phyloP scores from a whole-genome alignment of 2,888 invertebrate species.

The Rosalia funebris region DNA sequence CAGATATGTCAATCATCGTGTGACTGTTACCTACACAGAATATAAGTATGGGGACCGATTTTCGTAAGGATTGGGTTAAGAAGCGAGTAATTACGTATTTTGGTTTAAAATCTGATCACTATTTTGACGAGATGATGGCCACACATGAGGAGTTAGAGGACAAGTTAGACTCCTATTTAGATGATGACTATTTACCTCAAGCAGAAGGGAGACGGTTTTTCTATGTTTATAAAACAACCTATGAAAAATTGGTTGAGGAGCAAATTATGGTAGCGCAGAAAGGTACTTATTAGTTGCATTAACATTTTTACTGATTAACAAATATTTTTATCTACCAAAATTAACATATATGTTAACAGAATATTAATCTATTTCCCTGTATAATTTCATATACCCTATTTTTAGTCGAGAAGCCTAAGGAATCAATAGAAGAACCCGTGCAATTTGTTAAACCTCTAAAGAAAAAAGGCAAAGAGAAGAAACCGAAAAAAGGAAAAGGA shows the following conservation, averaged over 20 bases:
- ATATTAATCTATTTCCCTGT: no score
- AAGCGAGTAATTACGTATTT: conserved; percentile 70
- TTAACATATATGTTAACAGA: no score
- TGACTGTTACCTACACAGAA: not conserved
- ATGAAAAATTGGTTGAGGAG: conserved; percentile 78
- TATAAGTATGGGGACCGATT: conserved; percentile 62
- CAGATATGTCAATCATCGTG: not conserved
- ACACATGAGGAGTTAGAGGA: conserved; percentile 67
- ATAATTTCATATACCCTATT: no score
- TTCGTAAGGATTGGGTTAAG: conserved; percentile 76
- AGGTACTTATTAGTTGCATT: conserved; percentile 67
- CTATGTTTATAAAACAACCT: conserved; percentile 75
- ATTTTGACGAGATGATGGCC: conserved; percentile 70
- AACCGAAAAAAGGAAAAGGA: conserved; percentile 39
- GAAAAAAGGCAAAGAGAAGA: conserved; percentile 43
- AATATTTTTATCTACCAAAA: no score
- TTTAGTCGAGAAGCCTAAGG: conserved; percentile 50
- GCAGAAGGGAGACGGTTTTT: conserved; percentile 71
- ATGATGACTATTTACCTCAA: conserved; percentile 65
- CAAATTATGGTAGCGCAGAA: conserved; percentile 78
- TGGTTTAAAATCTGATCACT: conserved; percentile 68
- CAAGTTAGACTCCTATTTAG: conserved; percentile 67
- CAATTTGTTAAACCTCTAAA: conserved; percentile 27
- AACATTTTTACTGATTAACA: conserved; percentile 1
- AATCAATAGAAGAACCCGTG: conserved; percentile 27